A percentile compares a stretch with the other conserved stretches of the same genome.
These are phyloP conservation scores for Hippoglossus hippoglossus DNA, from an alignment of 2,797 vertebrate species.

Conservation along the genomic window DNA sequence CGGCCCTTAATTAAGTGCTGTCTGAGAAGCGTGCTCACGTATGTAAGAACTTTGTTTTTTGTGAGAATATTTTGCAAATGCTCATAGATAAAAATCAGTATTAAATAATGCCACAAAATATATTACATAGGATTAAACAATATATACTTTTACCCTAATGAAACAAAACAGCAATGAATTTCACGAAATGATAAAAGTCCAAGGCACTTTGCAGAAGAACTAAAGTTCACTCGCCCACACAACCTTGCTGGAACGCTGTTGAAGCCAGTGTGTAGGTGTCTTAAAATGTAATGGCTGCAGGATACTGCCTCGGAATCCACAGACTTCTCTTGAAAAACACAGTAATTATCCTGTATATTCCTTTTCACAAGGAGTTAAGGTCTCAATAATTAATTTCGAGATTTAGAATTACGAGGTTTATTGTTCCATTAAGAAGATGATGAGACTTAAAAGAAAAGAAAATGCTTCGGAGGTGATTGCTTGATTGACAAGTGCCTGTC, in stretches of 20 bases:
- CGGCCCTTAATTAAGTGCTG: conserved; percentile 50
- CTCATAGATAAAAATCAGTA: background rate
- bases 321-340: conserved; percentile 6
- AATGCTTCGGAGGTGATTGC: conserved; percentile 13
- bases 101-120: conserved; percentile 10
- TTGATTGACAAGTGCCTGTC: conserved; percentile 29
- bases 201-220: background rate
- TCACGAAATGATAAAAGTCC: background rate
- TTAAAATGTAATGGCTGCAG: conserved; percentile 16
- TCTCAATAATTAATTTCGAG: conserved; percentile 23
- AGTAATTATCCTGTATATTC: background rate
- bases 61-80: conserved; percentile 2
- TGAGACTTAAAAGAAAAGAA: conserved; percentile 10
- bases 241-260: conserved; percentile 5
- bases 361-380: background rate
- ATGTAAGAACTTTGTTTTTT: conserved; percentile 33
- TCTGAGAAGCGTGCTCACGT: conserved; percentile 31
- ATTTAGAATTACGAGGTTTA: conserved; percentile 20
- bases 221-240: conserved; percentile 10
- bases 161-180: background rate
- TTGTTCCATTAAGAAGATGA: conserved; percentile 33
- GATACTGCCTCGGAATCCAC: background rate
- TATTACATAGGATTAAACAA: background rate
- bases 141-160: background rate
- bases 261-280: conserved; percentile 2